A percentile compares a stretch with the other conserved stretches of the same genome.
phyloP scores from a whole-genome alignment of 2,888 invertebrate species.

The Eristalis intricaria region DNA sequence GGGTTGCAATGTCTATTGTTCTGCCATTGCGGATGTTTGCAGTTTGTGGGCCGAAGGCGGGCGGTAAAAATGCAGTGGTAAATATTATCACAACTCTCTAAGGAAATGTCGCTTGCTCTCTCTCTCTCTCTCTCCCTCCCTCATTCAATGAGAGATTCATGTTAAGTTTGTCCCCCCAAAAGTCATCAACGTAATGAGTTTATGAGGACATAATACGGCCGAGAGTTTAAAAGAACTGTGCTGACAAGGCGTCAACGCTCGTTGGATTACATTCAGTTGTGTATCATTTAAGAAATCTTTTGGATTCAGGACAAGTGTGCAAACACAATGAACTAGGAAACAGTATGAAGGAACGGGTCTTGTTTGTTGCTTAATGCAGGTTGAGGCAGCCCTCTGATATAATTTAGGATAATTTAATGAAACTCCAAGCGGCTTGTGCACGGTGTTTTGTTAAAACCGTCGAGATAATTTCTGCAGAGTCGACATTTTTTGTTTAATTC shows the following conservation, averaged over 20 bases:
- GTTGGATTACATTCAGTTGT: background rate
- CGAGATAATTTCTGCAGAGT: too few relatives aligned
- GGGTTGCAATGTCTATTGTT: slow-evolving; percentile 51
- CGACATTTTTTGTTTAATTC: too few relatives aligned
- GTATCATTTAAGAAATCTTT: background rate
- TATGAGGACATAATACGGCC: background rate
- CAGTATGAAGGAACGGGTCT: background rate
- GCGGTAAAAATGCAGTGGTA: slow-evolving; percentile 48
- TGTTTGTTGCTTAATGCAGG: too few relatives aligned
- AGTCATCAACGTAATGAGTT: slow-evolving; percentile 9
- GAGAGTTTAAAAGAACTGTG: background rate
- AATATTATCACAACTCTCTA: slow-evolving; percentile 37
- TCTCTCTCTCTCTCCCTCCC: background rate
- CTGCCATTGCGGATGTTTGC: slow-evolving; percentile 63
- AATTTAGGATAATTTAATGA: too few relatives aligned
- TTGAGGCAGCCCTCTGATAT: too few relatives aligned
- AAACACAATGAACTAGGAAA: background rate
- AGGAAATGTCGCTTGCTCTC: background rate
- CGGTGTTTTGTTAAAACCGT: too few relatives aligned
- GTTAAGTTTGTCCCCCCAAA: background rate
- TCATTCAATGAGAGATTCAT: background rate
- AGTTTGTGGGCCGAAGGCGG: slow-evolving; percentile 31
- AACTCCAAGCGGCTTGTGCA: too few relatives aligned
- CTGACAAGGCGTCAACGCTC: background rate
- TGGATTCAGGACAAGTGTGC: background rate